A percentile compares a stretch with the other conserved stretches of the same genome.
phyloP scores from a whole-genome alignment of 1,140 invertebrate genomes.

The Aphidius ervi region DNA sequence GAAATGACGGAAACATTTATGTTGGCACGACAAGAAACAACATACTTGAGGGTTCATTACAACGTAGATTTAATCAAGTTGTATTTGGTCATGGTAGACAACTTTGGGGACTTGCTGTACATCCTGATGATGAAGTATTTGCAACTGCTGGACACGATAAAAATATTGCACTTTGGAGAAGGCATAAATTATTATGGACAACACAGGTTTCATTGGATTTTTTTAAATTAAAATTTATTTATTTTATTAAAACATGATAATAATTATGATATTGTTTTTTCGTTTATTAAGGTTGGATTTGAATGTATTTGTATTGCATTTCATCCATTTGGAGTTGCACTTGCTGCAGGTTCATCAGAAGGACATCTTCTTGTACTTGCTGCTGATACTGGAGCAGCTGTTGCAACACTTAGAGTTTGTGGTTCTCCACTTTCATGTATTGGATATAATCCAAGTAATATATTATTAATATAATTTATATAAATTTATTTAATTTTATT shows the following conservation, averaged over 20 bases:
- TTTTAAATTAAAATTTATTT: background rate
- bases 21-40: slow-evolving; percentile 91
- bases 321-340: slow-evolving; percentile 79
- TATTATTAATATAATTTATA: slow-evolving; percentile 10
- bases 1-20: slow-evolving; percentile 85
- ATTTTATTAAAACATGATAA: no score
- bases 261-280: slow-evolving; percentile 7
- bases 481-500: slow-evolving; percentile 7
- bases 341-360: slow-evolving; percentile 84
- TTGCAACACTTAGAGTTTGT: slow-evolving; percentile 79
- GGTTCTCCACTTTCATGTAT: slow-evolving; percentile 79
- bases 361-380: slow-evolving; percentile 83
- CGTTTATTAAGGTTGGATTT: slow-evolving; percentile 60
- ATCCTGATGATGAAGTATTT: slow-evolving; percentile 87
- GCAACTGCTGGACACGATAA: slow-evolving; percentile 91
- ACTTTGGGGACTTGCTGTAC: slow-evolving; percentile 83
- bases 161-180: slow-evolving; percentile 83
- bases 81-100: slow-evolving; percentile 88
- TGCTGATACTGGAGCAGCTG: slow-evolving; percentile 74
- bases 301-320: slow-evolving; percentile 81
- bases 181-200: slow-evolving; percentile 81
- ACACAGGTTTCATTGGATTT: slow-evolving; percentile 64
- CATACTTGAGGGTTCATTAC: slow-evolving; percentile 87
- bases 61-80: slow-evolving; percentile 85
- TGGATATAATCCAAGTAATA: slow-evolving; percentile 78